Percentiles rank a stretch among this genome's conserved stretches.
Conservation (phyloP, 2,797 vertebrate genomes). For the Cryptoprocta ferox region DNA sequence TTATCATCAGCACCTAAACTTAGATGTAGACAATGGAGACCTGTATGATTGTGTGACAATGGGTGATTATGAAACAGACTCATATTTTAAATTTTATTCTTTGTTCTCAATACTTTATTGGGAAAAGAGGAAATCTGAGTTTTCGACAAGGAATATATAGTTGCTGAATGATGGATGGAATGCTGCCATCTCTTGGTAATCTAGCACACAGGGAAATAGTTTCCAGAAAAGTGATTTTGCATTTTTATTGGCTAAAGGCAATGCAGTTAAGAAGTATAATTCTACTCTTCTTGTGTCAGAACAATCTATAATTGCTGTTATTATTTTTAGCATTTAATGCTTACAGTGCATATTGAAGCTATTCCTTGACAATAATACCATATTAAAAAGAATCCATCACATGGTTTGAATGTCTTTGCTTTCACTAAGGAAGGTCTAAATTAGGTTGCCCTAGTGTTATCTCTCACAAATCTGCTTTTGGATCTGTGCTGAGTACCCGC, state of each 20-base stretch:
- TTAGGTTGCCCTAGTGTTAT: slow-evolving; percentile 41
- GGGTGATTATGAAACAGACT: slow-evolving; percentile 59
- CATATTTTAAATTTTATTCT: slow-evolving; percentile 55
- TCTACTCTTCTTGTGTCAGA: slow-evolving; percentile 65
- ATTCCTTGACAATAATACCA: slow-evolving; percentile 80
- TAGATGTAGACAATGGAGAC: not conserved
- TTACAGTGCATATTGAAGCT: slow-evolving; percentile 74
- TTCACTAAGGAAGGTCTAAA: slow-evolving; percentile 31
- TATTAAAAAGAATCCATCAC: slow-evolving; percentile 81
- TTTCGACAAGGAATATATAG: slow-evolving; percentile 42
- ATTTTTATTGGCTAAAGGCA: slow-evolving; percentile 74
- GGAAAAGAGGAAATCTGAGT: slow-evolving; percentile 56
- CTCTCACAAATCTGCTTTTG: slow-evolving; percentile 43
- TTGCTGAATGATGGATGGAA: slow-evolving; percentile 63
- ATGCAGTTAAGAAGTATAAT: slow-evolving; percentile 65
- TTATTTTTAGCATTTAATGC: slow-evolving; percentile 78
- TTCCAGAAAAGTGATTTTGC: slow-evolving; percentile 55
- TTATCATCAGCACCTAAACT: slow-evolving; percentile 15
- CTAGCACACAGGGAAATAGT: slow-evolving; percentile 56
- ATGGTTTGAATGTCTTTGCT: slow-evolving; percentile 43
- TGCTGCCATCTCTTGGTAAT: slow-evolving; percentile 69
- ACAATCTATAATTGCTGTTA: slow-evolving; percentile 72
- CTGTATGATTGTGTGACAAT: not conserved
- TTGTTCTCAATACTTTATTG: slow-evolving; percentile 54
- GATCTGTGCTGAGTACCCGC: slow-evolving; percentile 36